These are phyloP conservation scores for Diacarnus erythraeanus DNA, from an alignment of 37 sponge, comb jelly and placozoan species.

Conservation along the genomic window DNA sequence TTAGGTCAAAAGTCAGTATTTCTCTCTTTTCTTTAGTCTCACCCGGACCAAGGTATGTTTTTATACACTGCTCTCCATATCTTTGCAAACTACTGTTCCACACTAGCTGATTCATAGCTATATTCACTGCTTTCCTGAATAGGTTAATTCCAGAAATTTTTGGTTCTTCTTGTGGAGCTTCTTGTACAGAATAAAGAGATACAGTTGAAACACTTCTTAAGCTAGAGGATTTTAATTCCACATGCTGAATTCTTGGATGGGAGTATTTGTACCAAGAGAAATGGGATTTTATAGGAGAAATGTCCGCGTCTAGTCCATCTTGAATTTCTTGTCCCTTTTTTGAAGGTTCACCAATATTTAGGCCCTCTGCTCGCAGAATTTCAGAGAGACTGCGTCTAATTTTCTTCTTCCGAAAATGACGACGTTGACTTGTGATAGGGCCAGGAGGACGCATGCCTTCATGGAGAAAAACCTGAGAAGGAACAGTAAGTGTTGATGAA, in stretches of 20 bases:
- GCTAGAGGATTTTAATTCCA: background rate
- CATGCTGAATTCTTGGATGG: background rate
- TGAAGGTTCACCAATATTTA: background rate
- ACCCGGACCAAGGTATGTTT: constrained; percentile 14
- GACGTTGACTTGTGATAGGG: background rate
- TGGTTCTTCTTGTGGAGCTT: background rate
- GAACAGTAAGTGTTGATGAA: too few species aligned
- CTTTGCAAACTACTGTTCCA: constrained; percentile 37
- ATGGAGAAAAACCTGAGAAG: background rate
- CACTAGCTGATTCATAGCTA: constrained; percentile 42
- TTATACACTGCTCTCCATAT: constrained; percentile 44
- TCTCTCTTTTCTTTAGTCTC: background rate
- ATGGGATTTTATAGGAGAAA: background rate
- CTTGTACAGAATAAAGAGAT: background rate
- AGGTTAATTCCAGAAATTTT: background rate
- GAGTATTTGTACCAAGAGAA: background rate
- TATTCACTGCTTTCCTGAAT: constrained; percentile 39
- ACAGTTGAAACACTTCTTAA: background rate
- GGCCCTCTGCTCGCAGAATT: background rate
- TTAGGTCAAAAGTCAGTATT: constrained; percentile 42
- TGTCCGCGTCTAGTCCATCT: background rate
- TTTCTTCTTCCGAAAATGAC: background rate
- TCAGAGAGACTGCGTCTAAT: background rate
- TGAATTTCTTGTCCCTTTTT: too few species aligned
- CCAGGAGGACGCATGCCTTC: background rate